Evolutionary conservation across 1,140 invertebrate genomes (phyloP).

Genomic region (Drosophila tristis): DNA sequence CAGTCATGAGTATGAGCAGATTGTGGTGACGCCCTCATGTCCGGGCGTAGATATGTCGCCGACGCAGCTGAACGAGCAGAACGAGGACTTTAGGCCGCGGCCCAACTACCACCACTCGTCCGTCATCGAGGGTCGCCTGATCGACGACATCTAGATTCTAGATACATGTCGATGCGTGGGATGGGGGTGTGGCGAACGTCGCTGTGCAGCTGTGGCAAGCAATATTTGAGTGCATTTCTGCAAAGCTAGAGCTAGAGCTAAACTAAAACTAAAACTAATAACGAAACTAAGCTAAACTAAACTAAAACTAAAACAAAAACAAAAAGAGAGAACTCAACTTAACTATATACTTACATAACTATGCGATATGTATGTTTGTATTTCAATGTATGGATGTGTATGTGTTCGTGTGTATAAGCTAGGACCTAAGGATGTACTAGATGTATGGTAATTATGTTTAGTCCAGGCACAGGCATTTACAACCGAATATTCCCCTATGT

Average conservation of each 20-base stretch:
- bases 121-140: conserved; percentile 91
- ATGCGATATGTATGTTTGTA: conserved; percentile 35
- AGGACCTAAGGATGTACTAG: conserved; percentile 19
- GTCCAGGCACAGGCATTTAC: conserved; percentile 3
- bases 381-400: conserved; percentile 23
- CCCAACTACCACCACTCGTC: conserved; percentile 96
- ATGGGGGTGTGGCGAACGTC: conserved; percentile 5
- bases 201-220: conserved; percentile 46
- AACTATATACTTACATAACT: conserved; percentile 23
- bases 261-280: too few relatives aligned
- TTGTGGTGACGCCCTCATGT: conserved; percentile 94
- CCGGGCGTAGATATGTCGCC: conserved; percentile 92
- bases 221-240: conserved; percentile 63
- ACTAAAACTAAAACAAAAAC: background rate
- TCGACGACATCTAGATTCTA: conserved; percentile 83
- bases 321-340: conserved; percentile 6
- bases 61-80: conserved; percentile 96
- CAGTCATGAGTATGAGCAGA: conserved; percentile 93
- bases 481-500: background rate
- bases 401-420: background rate
- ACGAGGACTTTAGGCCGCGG: conserved; percentile 96
- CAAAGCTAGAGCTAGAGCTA: conserved; percentile 12
- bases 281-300: too few relatives aligned
- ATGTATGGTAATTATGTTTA: conserved; percentile 3
- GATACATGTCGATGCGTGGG: background rate